Evolutionary conservation across 1,140 invertebrate genomes (phyloP).

Genomic region (Paramacrobiotus metropolitanus): DNA sequence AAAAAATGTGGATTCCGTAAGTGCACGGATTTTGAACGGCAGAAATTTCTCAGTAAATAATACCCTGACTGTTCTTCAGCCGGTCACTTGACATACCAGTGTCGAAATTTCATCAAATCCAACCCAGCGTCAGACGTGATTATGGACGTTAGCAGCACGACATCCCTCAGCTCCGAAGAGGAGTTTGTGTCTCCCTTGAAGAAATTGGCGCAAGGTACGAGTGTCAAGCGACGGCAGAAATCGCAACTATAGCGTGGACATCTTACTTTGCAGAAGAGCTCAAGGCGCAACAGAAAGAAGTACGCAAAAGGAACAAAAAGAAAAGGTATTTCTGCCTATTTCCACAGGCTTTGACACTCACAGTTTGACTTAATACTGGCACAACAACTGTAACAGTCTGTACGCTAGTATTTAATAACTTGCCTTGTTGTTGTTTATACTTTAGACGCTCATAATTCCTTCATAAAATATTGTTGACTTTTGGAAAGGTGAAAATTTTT

Average conservation of each 20-base stretch:
- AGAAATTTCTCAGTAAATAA: conserved; percentile 7
- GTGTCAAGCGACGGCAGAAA: too few species aligned
- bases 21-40: neutral
- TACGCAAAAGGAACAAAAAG: neutral
- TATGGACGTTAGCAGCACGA: conserved; percentile 80
- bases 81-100: conserved; percentile 85
- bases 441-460: too few species aligned
- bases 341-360: too few species aligned
- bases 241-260: too few species aligned
- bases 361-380: too few species aligned
- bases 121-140: conserved; percentile 55
- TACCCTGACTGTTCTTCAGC: conserved; percentile 20
- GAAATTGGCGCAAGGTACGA: neutral
- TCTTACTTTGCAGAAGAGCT: neutral
- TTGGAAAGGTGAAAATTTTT: too few species aligned
- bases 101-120: conserved; percentile 79
- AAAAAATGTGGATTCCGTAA: conserved; percentile 66
- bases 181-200: conserved; percentile 21
- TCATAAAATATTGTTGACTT: too few species aligned
- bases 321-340: too few species aligned
- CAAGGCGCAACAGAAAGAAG: neutral
- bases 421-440: too few species aligned
- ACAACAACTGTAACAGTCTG: too few species aligned
- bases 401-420: too few species aligned
- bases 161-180: conserved; percentile 52